phyloP scores from a whole-genome alignment of 2,888 invertebrate species.

The Zootermopsis nevadensis region DNA sequence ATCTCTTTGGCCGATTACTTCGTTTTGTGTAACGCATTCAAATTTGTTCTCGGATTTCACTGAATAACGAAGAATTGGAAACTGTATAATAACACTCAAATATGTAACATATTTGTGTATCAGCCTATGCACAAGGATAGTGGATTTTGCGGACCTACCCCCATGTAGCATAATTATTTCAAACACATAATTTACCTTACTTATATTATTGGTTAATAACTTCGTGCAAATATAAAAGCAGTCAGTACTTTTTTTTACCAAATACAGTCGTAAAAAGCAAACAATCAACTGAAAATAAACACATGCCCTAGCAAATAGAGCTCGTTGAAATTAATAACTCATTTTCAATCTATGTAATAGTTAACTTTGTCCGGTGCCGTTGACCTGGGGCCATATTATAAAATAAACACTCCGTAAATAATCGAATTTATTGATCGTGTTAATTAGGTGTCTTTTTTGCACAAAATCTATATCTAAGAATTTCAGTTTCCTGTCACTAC shows the following conservation, averaged over 20 bases:
- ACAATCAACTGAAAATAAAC: background rate
- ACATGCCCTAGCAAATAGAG: background rate
- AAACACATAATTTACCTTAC: background rate
- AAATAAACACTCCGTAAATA: background rate
- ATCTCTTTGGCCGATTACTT: too few species aligned
- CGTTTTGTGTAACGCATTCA: too few species aligned
- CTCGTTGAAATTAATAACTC: conserved; percentile 32
- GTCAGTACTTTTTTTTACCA: background rate
- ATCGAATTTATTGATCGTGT: background rate
- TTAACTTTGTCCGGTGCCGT: background rate
- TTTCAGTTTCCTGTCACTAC: background rate
- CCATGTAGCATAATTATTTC: background rate
- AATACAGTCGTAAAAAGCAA: background rate
- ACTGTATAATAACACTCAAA: too few species aligned
- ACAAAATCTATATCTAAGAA: background rate
- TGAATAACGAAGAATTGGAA: too few species aligned
- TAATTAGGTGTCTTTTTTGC: background rate
- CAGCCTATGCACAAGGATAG: background rate
- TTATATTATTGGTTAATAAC: background rate
- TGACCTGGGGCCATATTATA: background rate
- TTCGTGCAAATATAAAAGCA: background rate
- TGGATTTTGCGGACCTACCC: background rate
- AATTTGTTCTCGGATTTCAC: too few species aligned
- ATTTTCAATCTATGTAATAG: conserved; percentile 28
- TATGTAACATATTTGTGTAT: background rate